A percentile compares a stretch with the other conserved stretches of the same genome.
Evolutionary conservation across 2,797 vertebrate species (phyloP).

Genomic region (Melanotaenia nigrans): DNA sequence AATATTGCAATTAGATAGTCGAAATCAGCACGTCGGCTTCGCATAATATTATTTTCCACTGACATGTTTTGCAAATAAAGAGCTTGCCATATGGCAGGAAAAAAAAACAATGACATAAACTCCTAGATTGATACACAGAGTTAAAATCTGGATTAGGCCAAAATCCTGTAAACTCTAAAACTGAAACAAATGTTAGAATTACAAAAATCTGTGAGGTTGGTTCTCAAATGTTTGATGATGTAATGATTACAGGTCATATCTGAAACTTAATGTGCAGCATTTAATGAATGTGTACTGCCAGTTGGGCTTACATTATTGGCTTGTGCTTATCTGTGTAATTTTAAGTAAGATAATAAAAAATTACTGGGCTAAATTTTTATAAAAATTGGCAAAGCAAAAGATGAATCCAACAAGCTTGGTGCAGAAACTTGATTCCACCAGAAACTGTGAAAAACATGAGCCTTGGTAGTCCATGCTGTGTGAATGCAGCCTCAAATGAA

Average conservation of each 20-base stretch:
- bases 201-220: conserved; percentile 33
- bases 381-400: not conserved
- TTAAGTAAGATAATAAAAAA: not conserved
- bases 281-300: not conserved
- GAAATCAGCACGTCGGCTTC: conserved; percentile 17
- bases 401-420: not conserved
- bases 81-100: conserved; percentile 57
- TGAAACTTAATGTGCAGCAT: not conserved
- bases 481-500: not conserved
- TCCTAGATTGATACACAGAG: not conserved
- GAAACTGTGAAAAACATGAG: not conserved
- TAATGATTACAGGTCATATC: not conserved
- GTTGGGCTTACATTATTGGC: not conserved
- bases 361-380: not conserved
- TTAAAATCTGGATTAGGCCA: not conserved
- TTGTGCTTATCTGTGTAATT: not conserved
- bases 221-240: not conserved
- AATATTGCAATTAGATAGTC: conserved; percentile 8
- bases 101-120: conserved; percentile 25
- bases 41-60: conserved; percentile 43
- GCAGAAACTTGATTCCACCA: not conserved
- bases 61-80: conserved; percentile 56
- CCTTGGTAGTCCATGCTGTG: not conserved
- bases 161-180: not conserved
- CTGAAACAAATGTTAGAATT: conserved; percentile 35